phyloP scores from a whole-genome alignment of 2,888 invertebrate genomes.

The Cosmia pyralina region DNA sequence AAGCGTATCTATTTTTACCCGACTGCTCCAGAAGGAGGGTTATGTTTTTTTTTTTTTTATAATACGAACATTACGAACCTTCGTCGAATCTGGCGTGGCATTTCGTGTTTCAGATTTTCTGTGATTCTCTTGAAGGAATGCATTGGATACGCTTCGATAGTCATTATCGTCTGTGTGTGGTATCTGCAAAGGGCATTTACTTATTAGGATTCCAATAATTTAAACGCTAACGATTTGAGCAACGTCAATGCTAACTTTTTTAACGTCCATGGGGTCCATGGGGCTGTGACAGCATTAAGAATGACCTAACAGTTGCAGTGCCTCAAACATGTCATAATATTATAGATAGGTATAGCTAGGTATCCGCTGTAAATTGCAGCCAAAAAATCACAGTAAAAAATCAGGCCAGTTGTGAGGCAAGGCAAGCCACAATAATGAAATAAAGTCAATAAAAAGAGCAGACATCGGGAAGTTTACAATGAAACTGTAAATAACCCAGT shows the following conservation, averaged over 20 bases:
- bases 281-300: no score
- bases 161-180: constrained; percentile 80
- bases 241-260: neutral
- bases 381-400: constrained; percentile 17
- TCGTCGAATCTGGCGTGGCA: constrained; percentile 85
- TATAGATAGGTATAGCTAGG: neutral
- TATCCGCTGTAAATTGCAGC: neutral
- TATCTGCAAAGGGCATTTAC: constrained; percentile 72
- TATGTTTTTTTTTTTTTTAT: constrained; percentile 12
- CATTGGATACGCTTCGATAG: constrained; percentile 85
- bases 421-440: constrained; percentile 30
- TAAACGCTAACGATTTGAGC: no score
- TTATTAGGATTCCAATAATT: neutral
- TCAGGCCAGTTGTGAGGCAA: constrained; percentile 6
- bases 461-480: constrained; percentile 49
- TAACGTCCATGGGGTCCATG: neutral
- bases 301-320: no score
- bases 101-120: constrained; percentile 82
- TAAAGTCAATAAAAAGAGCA: constrained; percentile 46
- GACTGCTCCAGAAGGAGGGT: neutral
- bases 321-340: neutral
- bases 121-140: constrained; percentile 86
- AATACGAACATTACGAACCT: constrained; percentile 71
- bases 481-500: constrained; percentile 57
- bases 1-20: neutral